Evolutionary conservation across 1,140 invertebrate genomes (phyloP).

Genomic region (Copidosoma floridanum): DNA sequence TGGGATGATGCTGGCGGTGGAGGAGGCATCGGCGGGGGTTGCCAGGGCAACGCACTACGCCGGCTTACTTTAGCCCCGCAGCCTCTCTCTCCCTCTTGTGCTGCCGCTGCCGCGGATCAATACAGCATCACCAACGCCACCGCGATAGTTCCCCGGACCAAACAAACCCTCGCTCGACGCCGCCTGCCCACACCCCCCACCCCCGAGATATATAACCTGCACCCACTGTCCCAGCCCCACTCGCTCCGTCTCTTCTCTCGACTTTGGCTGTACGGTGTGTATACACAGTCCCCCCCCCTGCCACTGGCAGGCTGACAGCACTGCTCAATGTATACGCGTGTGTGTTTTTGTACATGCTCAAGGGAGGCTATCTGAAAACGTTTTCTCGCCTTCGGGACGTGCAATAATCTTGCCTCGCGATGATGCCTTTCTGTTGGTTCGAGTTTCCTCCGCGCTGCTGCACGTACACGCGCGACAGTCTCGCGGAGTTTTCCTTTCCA

Average conservation of each 20-base stretch:
- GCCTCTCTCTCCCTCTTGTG: slow-evolving; percentile 39
- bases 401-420: slow-evolving; percentile 10
- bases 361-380: slow-evolving; percentile 16
- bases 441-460: slow-evolving; percentile 2
- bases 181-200: slow-evolving; percentile 16
- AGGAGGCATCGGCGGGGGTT: slow-evolving; percentile 49
- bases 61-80: slow-evolving; percentile 56
- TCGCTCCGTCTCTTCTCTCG: slow-evolving; percentile 7
- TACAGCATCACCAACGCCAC: slow-evolving; percentile 50
- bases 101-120: slow-evolving; percentile 43
- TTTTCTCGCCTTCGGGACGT: slow-evolving; percentile 12
- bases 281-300: not conserved
- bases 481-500: not conserved
- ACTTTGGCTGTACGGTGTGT: slow-evolving; percentile 1
- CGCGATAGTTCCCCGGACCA: slow-evolving; percentile 49
- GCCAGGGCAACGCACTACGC: slow-evolving; percentile 57
- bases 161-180: slow-evolving; percentile 44
- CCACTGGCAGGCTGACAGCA: slow-evolving; percentile 12
- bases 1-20: slow-evolving; percentile 7
- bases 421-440: slow-evolving; percentile 20
- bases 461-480: not conserved
- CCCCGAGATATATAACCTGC: no score
- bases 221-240: not conserved
- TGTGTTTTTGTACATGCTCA: not conserved
- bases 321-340: slow-evolving; percentile 4